Percentiles rank a stretch among this genome's conserved stretches.
Conservation (phyloP, 2,888 invertebrate genomes). For the Hesperia comma region DNA sequence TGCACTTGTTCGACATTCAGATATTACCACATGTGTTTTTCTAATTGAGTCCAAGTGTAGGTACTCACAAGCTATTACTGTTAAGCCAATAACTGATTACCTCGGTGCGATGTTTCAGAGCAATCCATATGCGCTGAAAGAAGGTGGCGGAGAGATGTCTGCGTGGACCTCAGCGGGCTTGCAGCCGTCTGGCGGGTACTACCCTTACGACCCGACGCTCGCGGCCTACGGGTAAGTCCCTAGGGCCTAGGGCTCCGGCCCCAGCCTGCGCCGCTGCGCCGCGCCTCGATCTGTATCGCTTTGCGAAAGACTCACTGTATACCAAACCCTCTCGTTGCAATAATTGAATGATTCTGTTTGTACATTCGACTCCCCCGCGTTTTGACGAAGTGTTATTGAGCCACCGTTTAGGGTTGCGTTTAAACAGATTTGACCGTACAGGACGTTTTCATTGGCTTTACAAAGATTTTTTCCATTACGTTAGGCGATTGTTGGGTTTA, state of each 20-base stretch:
- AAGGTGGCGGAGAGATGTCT: slow-evolving; percentile 93
- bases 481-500: neutral
- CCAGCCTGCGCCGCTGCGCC: slow-evolving; percentile 76
- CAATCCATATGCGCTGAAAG: slow-evolving; percentile 95
- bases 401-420: slow-evolving; percentile 52
- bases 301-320: slow-evolving; percentile 79
- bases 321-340: slow-evolving; percentile 70
- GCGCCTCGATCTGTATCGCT: slow-evolving; percentile 77
- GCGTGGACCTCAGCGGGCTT: slow-evolving; percentile 96
- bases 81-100: slow-evolving; percentile 18
- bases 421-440: slow-evolving; percentile 13
- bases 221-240: slow-evolving; percentile 96
- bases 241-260: slow-evolving; percentile 51
- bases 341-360: slow-evolving; percentile 59
- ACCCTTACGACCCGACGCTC: slow-evolving; percentile 96
- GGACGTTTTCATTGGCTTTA: neutral
- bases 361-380: slow-evolving; percentile 57
- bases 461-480: neutral
- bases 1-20: too few relatives aligned
- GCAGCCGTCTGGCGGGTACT: slow-evolving; percentile 95
- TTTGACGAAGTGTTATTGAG: slow-evolving; percentile 50
- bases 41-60: neutral
- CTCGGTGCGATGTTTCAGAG: slow-evolving; percentile 86
- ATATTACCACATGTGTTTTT: too few relatives aligned
- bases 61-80: neutral